A percentile compares a stretch with the other conserved stretches of the same genome.
phyloP scores from a whole-genome alignment of 2,888 invertebrate genomes.

The Drosophila suboccidentalis region DNA sequence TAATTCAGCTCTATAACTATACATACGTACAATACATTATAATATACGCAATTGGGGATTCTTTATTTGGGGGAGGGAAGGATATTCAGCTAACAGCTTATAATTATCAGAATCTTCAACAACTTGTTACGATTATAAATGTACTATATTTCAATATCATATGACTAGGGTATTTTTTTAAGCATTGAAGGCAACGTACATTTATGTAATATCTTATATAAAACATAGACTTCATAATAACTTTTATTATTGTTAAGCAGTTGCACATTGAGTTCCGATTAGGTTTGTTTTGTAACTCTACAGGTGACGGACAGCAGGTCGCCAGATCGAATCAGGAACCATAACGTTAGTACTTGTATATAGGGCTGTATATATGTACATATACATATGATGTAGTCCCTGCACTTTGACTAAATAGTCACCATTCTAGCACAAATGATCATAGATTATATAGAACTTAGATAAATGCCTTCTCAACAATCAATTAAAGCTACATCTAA shows the following conservation, averaged over 20 bases:
- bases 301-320: conserved; percentile 26
- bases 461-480: conserved; percentile 58
- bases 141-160: conserved; percentile 28
- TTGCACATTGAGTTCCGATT: conserved; percentile 51
- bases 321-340: conserved; percentile 24
- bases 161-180: conserved; percentile 42
- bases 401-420: not conserved
- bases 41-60: conserved; percentile 31
- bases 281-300: conserved; percentile 24
- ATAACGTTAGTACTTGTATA: conserved; percentile 12
- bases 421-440: conserved; percentile 3
- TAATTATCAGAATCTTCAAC: conserved; percentile 63
- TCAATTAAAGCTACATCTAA: conserved; percentile 14
- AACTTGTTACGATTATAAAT: conserved; percentile 41
- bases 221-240: conserved; percentile 41
- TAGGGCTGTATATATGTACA: conserved; percentile 1
- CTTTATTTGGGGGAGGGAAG: conserved; percentile 24
- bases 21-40: conserved; percentile 30
- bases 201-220: conserved; percentile 36
- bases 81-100: conserved; percentile 63
- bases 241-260: conserved; percentile 30
- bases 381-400: not conserved
- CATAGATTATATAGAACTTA: conserved; percentile 19
- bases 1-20: conserved; percentile 49
- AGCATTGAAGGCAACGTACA: conserved; percentile 54